Evolutionary conservation across 2,888 invertebrate genomes (phyloP), one percentile per base, ranked within the genome.

Genomic region (Myopa testacea): DNA sequence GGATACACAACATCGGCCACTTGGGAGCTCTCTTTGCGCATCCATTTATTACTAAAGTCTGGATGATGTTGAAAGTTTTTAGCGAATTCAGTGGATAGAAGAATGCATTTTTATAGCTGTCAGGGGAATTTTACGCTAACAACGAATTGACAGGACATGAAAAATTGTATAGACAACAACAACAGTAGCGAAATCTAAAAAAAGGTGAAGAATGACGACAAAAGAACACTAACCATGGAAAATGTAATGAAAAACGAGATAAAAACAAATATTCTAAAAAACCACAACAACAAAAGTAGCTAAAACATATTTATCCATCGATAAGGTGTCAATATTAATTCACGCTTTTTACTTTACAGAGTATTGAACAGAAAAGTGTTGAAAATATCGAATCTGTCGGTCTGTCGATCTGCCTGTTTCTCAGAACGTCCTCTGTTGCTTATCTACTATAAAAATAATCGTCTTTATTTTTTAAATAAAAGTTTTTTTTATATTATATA

Each of bases 31-130:
- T 34, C 38, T 14, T 65, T 65, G 37, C 65, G 34, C 65, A 37
- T 65, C 38, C 65, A 65, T 65, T 65, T 65, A 65, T 65, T 65
- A 62, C 62, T 26, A 19, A 62, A 45, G 26, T 62, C 19, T 26
- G 34, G 65, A 38, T 63, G 19, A 5, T 65, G 34, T 37, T 65
- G n/a, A 14, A 55, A 55, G n/a, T 55, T 55, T 65, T 8, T n/a
- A 62, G 65, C 34, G 34, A 65, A 26, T 55, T 55, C n/a, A n/a
- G 16, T 55, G 55, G 16, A 55, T n/a, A 55, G n/a, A 55, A 55
- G 86, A 88, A 85, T 86, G 86, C 87, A 87, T 87, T 87, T 88
- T 88, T 88, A 88, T 87, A 85, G 86, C 87, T 86, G 87, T 87
- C 88, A 87, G 80, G 88, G 86, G 87, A 88, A 86, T 86, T 87